Conservation (phyloP, 2,113 vertebrate species). For the Catharus fuscescens region DNA sequence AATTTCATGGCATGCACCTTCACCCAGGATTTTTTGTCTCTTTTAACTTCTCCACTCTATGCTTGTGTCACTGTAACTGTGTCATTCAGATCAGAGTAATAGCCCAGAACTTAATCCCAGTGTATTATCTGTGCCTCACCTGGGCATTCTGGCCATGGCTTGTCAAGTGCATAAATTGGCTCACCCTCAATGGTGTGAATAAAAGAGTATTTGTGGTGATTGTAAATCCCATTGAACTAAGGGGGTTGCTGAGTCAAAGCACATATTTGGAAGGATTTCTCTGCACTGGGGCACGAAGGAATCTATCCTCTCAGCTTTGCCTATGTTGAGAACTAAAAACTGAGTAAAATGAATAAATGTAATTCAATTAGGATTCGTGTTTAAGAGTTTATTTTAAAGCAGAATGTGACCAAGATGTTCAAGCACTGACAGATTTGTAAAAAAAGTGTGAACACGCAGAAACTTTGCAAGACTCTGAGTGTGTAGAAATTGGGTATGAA, state of each 20-base stretch:
- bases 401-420: background rate
- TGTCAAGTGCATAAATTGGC: background rate
- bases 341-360: background rate
- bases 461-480: background rate
- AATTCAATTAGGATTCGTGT: background rate
- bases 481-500: background rate
- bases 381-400: background rate
- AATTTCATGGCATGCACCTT: background rate
- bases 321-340: background rate
- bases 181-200: background rate
- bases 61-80: background rate
- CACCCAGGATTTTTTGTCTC: background rate
- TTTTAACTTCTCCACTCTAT: background rate
- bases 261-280: background rate
- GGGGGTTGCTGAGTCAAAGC: background rate
- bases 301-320: background rate
- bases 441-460: background rate
- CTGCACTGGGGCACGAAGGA: background rate
- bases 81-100: background rate
- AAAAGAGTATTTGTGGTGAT: background rate
- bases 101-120: background rate
- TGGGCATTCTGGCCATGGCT: background rate
- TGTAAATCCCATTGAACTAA: background rate
- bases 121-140: background rate
- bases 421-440: background rate